Evolutionary conservation across 2,113 vertebrate genomes (phyloP).

Genomic region (Himantopus leucocephalus): DNA sequence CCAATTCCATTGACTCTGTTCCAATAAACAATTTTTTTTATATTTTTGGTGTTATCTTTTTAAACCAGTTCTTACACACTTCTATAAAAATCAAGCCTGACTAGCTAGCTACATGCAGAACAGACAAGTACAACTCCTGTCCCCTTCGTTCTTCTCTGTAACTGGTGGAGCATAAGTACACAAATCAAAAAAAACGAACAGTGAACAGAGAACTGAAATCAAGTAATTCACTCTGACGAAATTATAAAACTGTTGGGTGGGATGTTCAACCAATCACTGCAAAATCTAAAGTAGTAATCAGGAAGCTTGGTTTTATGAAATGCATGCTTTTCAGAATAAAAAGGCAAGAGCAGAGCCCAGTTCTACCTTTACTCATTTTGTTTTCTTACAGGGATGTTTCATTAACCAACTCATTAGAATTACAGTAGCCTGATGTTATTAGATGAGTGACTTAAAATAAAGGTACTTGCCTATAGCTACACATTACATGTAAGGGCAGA

Average conservation of each 20-base stretch:
- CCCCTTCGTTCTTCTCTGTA: neutral
- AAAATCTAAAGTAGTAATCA: neutral
- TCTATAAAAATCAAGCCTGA: neutral
- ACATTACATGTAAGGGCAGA: neutral
- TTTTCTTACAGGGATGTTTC: neutral
- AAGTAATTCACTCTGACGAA: neutral
- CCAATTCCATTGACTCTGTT: neutral
- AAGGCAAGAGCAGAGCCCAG: neutral
- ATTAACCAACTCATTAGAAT: neutral
- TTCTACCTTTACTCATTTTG: neutral
- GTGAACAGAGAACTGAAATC: neutral
- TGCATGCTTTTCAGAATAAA: neutral
- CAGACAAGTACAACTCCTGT: neutral
- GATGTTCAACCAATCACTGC: neutral
- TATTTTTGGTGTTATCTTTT: neutral
- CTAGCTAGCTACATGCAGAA: neutral
- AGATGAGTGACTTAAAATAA: neutral
- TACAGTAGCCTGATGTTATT: neutral
- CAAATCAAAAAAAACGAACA: neutral
- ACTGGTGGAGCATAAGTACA: neutral
- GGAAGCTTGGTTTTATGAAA: neutral
- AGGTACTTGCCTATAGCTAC: neutral
- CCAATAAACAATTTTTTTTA: neutral
- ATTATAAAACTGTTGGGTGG: neutral
- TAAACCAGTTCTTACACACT: neutral